Evolutionary conservation across 1,140 invertebrate species (phyloP).

Genomic region (Zaprionus capensis): DNA sequence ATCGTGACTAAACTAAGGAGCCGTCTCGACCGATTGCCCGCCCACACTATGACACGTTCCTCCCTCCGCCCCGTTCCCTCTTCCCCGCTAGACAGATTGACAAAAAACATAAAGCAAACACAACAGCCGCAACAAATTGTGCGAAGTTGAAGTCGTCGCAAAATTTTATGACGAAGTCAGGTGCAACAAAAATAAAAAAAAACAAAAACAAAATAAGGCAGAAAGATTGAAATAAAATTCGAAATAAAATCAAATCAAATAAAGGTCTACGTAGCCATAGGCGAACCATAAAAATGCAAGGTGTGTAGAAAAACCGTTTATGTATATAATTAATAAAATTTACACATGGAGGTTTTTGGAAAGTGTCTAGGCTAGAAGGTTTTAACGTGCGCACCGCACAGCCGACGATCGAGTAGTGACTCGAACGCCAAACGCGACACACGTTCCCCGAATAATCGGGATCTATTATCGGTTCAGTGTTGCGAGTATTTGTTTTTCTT

Average conservation of each 20-base stretch:
- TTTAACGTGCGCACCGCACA: conserved; percentile 62
- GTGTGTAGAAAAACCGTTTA: conserved; percentile 75
- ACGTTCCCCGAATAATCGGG: conserved; percentile 46
- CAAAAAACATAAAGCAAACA: conserved; percentile 10
- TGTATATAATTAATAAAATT: conserved; percentile 82
- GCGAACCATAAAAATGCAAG: conserved; percentile 73
- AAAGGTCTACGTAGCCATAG: conserved; percentile 58
- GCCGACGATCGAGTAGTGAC: conserved; percentile 68
- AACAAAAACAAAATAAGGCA: conserved; percentile 6
- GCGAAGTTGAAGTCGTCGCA: conserved; percentile 54
- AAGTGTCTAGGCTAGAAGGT: conserved; percentile 70
- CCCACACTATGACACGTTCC: conserved; percentile 47
- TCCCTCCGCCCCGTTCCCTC: background rate
- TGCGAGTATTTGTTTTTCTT: background rate
- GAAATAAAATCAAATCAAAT: conserved; percentile 75
- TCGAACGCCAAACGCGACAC: conserved; percentile 63
- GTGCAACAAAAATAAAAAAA: conserved; percentile 46
- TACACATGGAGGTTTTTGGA: conserved; percentile 78
- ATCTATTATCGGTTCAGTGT: conserved; percentile 29
- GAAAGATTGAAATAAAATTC: conserved; percentile 47
- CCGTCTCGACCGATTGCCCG: conserved; percentile 4
- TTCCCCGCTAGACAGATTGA: background rate
- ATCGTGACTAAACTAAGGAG: conserved; percentile 74
- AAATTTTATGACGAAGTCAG: conserved; percentile 61
- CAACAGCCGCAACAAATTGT: conserved; percentile 1